These are phyloP conservation scores for Artibeus lituratus DNA, from an alignment of 2,797 vertebrate species.

Conservation along the genomic window DNA sequence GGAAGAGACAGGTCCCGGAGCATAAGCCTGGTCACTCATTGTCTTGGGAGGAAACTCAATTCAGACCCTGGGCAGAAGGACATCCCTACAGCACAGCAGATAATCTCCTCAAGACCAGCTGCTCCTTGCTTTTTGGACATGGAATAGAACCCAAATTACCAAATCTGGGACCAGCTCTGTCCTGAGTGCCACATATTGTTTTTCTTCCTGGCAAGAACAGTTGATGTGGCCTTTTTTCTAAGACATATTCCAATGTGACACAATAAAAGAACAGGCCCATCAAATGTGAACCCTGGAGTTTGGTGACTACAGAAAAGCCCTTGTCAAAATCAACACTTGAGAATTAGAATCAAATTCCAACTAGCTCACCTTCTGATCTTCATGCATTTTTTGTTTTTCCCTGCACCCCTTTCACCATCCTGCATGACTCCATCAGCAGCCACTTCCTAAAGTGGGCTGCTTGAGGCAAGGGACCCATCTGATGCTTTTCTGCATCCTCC, in stretches of 20 bases:
- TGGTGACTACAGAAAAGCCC: not conserved
- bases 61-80: constrained; percentile 72
- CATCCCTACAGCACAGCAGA: constrained; percentile 63
- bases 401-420: not conserved
- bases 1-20: constrained; percentile 78
- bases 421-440: not conserved
- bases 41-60: constrained; percentile 72
- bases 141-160: constrained; percentile 20
- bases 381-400: not conserved
- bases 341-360: not conserved
- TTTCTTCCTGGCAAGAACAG: constrained; percentile 50
- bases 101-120: constrained; percentile 72
- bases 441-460: not conserved
- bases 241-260: constrained; percentile 1
- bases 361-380: not conserved
- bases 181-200: constrained; percentile 65
- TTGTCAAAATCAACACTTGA: not conserved
- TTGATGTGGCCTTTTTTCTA: constrained; percentile 48
- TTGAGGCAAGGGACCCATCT: not conserved
- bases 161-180: constrained; percentile 62
- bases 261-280: constrained; percentile 63
- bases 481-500: not conserved
- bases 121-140: constrained; percentile 52
- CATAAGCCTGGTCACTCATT: constrained; percentile 81
- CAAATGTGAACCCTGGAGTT: constrained; percentile 67